Conservation (phyloP, 2,113 vertebrate species). For the Microcebus lehilahytsara region DNA sequence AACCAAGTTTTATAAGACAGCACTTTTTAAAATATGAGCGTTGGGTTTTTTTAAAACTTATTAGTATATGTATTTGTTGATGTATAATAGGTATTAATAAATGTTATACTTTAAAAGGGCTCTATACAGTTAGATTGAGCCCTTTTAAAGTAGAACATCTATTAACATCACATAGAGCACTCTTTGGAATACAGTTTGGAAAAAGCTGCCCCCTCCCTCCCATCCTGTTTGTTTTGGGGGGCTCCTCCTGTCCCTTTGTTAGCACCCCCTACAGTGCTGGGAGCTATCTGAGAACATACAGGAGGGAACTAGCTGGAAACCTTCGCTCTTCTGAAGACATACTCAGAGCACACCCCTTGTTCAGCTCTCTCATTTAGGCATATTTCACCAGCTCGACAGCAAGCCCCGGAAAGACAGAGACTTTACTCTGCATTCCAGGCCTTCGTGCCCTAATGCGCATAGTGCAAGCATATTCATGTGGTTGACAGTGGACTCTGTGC, state of each 20-base stretch:
- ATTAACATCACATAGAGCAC: neutral
- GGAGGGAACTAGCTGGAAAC: neutral
- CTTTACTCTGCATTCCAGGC: neutral
- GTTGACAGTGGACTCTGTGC: too few species aligned
- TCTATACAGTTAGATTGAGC: neutral
- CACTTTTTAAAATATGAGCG: neutral
- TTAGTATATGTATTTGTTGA: too few species aligned
- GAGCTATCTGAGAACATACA: neutral
- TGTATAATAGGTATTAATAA: too few species aligned
- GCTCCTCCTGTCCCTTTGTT: too few species aligned
- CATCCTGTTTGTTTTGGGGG: neutral
- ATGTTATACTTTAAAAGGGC: too few species aligned
- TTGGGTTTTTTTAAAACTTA: too few species aligned
- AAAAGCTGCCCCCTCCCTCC: too few species aligned
- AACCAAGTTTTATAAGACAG: neutral
- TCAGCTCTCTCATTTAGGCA: neutral
- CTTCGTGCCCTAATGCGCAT: neutral
- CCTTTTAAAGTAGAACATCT: neutral
- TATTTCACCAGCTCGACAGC: neutral
- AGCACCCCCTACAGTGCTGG: rapidly evolving
- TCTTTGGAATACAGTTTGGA: neutral
- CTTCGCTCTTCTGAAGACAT: neutral
- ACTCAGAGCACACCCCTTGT: neutral
- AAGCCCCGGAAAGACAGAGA: neutral
- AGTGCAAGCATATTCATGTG: neutral